Evolutionary conservation across 2,797 vertebrate species (phyloP).

Genomic region (Ctenopoma kingsleyae): DNA sequence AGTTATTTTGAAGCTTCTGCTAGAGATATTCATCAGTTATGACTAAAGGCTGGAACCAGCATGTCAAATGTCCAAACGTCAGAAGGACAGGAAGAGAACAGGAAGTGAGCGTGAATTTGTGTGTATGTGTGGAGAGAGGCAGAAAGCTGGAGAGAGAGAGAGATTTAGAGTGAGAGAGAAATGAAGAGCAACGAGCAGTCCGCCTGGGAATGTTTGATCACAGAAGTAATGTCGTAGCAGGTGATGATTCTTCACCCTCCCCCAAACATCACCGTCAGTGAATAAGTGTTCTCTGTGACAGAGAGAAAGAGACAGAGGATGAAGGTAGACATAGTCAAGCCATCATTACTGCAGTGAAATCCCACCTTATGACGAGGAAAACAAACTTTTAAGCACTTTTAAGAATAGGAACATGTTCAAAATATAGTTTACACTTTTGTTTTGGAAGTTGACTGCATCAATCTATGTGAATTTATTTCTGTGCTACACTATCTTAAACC

Average conservation of each 20-base stretch:
- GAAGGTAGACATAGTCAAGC: neutral
- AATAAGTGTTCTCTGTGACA: constrained; percentile 15
- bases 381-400: too few relatives aligned
- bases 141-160: constrained; percentile 19
- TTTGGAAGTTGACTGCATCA: too few relatives aligned
- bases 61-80: constrained; percentile 74
- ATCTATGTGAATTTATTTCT: too few relatives aligned
- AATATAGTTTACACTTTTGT: too few relatives aligned
- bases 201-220: constrained; percentile 57
- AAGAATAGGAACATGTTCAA: too few relatives aligned
- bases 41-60: constrained; percentile 66
- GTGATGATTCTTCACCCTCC: constrained; percentile 58
- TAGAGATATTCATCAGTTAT: constrained; percentile 71
- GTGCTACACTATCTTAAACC: too few relatives aligned
- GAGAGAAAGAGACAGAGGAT: constrained; percentile 4
- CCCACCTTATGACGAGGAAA: neutral
- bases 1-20: constrained; percentile 63
- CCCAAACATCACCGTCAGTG: constrained; percentile 41
- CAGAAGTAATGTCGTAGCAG: constrained; percentile 58
- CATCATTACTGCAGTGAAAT: constrained; percentile 4
- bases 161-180: constrained; percentile 26
- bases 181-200: constrained; percentile 46
- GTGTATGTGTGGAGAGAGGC: constrained; percentile 2
- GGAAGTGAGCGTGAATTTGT: constrained; percentile 29
- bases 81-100: constrained; percentile 49